phyloP scores from a whole-genome alignment of 2,797 vertebrate genomes.

The Argentina silus region DNA sequence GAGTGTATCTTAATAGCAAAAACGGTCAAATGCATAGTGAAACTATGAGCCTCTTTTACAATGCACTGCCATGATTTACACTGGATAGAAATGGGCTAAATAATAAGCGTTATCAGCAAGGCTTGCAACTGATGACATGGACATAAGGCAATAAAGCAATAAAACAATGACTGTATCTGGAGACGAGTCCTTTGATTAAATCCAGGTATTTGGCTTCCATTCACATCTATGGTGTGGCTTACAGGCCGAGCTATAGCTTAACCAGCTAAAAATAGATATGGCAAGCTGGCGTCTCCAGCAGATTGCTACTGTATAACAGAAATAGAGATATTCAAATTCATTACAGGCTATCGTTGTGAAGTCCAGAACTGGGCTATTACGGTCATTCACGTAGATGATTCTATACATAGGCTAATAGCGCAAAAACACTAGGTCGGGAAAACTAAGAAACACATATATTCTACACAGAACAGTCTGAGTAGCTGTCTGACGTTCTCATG shows the following conservation, averaged over 20 bases:
- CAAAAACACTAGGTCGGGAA: background rate
- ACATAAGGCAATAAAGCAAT: no score
- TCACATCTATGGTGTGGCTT: constrained; percentile 40
- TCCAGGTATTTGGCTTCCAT: constrained; percentile 9
- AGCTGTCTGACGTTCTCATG: background rate
- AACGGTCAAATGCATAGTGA: no score
- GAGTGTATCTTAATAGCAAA: no score
- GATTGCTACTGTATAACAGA: background rate
- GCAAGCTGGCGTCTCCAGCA: constrained; percentile 57
- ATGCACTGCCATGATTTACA: no score
- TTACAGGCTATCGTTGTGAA: background rate
- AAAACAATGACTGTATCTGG: background rate
- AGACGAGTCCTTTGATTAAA: background rate
- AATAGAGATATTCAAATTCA: background rate
- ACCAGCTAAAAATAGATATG: constrained; percentile 66
- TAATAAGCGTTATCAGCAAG: no score
- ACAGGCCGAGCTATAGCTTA: constrained; percentile 57
- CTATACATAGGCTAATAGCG: background rate
- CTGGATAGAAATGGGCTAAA: no score
- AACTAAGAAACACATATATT: no score
- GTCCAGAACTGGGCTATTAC: background rate
- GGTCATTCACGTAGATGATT: background rate
- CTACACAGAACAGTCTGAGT: background rate
- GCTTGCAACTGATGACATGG: no score
- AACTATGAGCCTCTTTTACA: no score